Evolutionary conservation across 2,797 vertebrate species (phyloP).

Genomic region (Erpetoichthys calabaricus): DNA sequence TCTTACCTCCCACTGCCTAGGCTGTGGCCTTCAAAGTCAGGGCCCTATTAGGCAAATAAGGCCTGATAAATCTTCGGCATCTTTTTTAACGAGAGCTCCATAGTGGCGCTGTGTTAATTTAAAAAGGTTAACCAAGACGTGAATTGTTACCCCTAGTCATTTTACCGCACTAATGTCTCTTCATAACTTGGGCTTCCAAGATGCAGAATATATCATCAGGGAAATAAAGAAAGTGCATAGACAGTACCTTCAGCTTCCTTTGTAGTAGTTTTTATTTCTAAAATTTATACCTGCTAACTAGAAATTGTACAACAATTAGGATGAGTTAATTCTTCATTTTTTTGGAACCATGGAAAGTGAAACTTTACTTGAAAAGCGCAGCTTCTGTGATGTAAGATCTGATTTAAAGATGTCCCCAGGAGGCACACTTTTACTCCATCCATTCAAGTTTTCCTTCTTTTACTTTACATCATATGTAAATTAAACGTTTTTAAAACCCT

Average conservation of each 20-base stretch:
- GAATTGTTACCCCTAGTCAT: slow-evolving; percentile 22
- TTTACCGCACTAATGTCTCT: slow-evolving; percentile 24
- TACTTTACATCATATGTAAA: too few relatives aligned
- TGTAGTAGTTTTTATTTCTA: background rate
- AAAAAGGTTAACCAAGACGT: slow-evolving; percentile 66
- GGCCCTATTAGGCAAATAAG: slow-evolving; percentile 80
- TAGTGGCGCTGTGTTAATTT: slow-evolving; percentile 62
- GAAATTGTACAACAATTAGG: too few relatives aligned
- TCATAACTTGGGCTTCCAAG: slow-evolving; percentile 17
- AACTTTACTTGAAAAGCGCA: too few relatives aligned
- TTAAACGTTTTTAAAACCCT: too few relatives aligned
- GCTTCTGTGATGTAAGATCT: too few relatives aligned
- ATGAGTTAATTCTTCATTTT: too few relatives aligned
- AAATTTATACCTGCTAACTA: too few relatives aligned
- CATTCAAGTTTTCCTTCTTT: too few relatives aligned
- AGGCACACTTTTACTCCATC: too few relatives aligned
- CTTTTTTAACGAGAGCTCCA: slow-evolving; percentile 67
- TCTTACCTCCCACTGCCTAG: slow-evolving; percentile 61
- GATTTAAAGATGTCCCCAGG: too few relatives aligned
- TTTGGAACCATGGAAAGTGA: too few relatives aligned
- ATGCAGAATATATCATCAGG: slow-evolving; percentile 12
- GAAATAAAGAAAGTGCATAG: slow-evolving; percentile 11
- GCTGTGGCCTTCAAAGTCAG: slow-evolving; percentile 64
- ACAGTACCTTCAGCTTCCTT: slow-evolving; percentile 17
- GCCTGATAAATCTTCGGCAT: slow-evolving; percentile 70